Evolutionary conservation across 2,888 invertebrate species (phyloP).

Genomic region (Embidobia sp.): DNA sequence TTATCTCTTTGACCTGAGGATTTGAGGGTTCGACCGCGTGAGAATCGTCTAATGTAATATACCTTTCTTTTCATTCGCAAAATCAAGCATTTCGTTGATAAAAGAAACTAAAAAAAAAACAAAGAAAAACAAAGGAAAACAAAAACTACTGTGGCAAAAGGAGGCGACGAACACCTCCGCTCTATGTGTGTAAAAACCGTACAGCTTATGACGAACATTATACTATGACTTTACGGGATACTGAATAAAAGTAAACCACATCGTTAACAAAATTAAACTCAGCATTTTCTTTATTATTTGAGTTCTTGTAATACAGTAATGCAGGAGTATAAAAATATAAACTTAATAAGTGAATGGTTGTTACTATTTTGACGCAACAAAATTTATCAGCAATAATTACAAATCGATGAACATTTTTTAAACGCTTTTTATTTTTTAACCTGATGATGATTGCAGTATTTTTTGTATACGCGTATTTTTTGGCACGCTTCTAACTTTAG

Average conservation of each 20-base stretch:
- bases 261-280: slow-evolving; percentile 72
- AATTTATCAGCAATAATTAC: neutral
- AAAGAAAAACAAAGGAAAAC: slow-evolving; percentile 13
- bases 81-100: slow-evolving; percentile 69
- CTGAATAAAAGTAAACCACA: slow-evolving; percentile 81
- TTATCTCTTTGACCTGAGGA: neutral
- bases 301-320: slow-evolving; percentile 52
- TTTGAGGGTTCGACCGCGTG: slow-evolving; percentile 22
- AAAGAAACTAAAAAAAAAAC: neutral
- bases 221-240: slow-evolving; percentile 81
- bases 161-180: slow-evolving; percentile 74
- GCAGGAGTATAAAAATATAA: slow-evolving; percentile 52
- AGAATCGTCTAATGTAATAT: slow-evolving; percentile 43
- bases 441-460: too few species aligned
- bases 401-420: too few species aligned
- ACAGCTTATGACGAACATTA: slow-evolving; percentile 81
- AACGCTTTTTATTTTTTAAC: too few species aligned
- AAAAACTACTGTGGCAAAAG: slow-evolving; percentile 75
- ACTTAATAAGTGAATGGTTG: slow-evolving; percentile 31
- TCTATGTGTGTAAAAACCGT: slow-evolving; percentile 81
- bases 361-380: slow-evolving; percentile 24
- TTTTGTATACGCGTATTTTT: too few species aligned
- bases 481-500: too few species aligned
- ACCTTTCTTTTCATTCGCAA: slow-evolving; percentile 55
- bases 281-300: slow-evolving; percentile 51